Conservation (phyloP, 1,140 invertebrate genomes). For the Microvelia longipes region DNA sequence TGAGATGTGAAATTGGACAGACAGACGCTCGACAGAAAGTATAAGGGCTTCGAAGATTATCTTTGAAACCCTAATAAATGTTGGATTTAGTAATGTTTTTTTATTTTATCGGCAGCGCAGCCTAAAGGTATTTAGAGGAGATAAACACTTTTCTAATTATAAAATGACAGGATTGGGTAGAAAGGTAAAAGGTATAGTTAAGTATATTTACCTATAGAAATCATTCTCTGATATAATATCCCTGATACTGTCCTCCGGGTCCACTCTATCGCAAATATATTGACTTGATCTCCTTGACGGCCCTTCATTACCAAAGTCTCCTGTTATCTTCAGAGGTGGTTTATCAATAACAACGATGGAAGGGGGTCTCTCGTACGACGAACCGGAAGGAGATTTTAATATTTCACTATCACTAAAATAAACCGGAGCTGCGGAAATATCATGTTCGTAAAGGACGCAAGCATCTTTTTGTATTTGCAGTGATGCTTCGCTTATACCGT, state of each 20-base stretch:
- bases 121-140: too few relatives aligned
- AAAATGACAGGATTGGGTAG: too few relatives aligned
- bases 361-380: neutral
- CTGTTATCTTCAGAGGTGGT: constrained; percentile 23
- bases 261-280: constrained; percentile 33
- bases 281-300: constrained; percentile 18
- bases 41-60: too few relatives aligned
- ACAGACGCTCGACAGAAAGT: too few relatives aligned
- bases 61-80: too few relatives aligned
- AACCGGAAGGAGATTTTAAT: constrained; percentile 7
- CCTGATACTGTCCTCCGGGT: constrained; percentile 45
- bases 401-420: constrained; percentile 27
- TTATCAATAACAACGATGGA: constrained; percentile 8
- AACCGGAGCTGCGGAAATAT: constrained; percentile 17
- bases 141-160: too few relatives aligned
- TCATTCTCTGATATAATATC: constrained; percentile 48
- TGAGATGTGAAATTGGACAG: too few relatives aligned
- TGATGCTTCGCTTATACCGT: constrained; percentile 25
- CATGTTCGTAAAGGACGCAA: constrained; percentile 26
- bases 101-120: too few relatives aligned
- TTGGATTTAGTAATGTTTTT: too few relatives aligned
- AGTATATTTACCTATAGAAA: constrained; percentile 41
- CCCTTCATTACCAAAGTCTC: constrained; percentile 20
- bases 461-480: constrained; percentile 24
- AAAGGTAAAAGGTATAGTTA: too few relatives aligned